Conservation (phyloP, 2,797 vertebrate genomes). For the Cacajao melanocephalus region DNA sequence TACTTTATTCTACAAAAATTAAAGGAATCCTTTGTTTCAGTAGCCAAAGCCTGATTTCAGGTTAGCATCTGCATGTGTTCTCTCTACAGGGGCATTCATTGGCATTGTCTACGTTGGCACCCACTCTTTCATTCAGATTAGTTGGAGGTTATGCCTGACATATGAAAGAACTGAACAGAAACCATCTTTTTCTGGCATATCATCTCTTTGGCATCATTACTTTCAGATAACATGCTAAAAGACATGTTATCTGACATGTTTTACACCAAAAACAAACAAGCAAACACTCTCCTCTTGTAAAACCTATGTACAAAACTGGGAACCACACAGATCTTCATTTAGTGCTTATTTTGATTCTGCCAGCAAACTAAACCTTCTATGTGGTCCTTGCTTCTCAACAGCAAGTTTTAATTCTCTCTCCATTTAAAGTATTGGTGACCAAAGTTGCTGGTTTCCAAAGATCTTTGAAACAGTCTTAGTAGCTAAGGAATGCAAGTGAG, state of each 20-base stretch:
- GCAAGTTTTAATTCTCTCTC: not conserved
- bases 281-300: not conserved
- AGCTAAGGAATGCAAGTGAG: not conserved
- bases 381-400: not conserved
- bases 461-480: not conserved
- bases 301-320: not conserved
- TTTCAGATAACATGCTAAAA: not conserved
- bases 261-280: not conserved
- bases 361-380: not conserved
- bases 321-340: not conserved
- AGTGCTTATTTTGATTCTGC: not conserved
- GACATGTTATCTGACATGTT: not conserved
- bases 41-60: conserved; percentile 37
- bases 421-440: not conserved
- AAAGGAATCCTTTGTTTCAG: conserved; percentile 67
- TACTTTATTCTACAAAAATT: conserved; percentile 65
- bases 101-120: not conserved
- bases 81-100: not conserved
- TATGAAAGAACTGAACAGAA: not conserved
- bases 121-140: not conserved
- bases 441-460: not conserved
- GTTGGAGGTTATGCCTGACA: not conserved
- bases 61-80: not conserved
- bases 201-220: not conserved
- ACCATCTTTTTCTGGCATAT: not conserved